Evolutionary conservation across 2,888 invertebrate species (phyloP).

Genomic region (Leptopilina myrica): DNA sequence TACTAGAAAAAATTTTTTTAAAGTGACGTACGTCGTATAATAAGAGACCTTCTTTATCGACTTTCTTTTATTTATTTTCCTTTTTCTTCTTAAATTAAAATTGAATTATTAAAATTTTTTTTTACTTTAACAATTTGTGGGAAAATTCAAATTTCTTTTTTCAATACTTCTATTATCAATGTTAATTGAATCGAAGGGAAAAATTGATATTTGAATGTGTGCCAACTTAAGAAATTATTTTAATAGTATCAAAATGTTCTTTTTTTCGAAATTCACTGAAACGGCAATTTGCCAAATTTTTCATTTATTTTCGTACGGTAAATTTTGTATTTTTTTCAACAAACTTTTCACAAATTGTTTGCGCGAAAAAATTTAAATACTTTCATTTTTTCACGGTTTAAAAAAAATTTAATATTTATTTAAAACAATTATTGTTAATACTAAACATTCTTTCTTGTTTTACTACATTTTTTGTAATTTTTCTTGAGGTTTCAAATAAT

Average conservation of each 20-base stretch:
- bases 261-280: slow-evolving; percentile 12
- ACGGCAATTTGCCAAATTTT: slow-evolving; percentile 26
- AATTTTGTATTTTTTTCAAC: not conserved
- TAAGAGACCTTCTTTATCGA: no score
- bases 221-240: not conserved
- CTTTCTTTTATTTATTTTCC: no score
- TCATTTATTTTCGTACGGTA: not conserved
- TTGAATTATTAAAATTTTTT: no score
- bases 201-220: not conserved
- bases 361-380: not conserved
- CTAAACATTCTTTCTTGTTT: no score
- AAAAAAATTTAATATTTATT: not conserved
- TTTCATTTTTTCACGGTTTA: not conserved
- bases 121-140: no score
- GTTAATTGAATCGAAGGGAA: not conserved
- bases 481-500: no score
- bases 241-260: not conserved
- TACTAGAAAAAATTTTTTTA: not conserved
- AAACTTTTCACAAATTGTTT: not conserved
- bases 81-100: no score
- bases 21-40: no score
- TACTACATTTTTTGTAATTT: no score
- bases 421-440: no score
- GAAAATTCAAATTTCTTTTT: no score
- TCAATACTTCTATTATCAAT: not conserved